Base-by-base conservation (phyloP, 2,113 vertebrate species). In the Elgaria multicarinata region DNA sequence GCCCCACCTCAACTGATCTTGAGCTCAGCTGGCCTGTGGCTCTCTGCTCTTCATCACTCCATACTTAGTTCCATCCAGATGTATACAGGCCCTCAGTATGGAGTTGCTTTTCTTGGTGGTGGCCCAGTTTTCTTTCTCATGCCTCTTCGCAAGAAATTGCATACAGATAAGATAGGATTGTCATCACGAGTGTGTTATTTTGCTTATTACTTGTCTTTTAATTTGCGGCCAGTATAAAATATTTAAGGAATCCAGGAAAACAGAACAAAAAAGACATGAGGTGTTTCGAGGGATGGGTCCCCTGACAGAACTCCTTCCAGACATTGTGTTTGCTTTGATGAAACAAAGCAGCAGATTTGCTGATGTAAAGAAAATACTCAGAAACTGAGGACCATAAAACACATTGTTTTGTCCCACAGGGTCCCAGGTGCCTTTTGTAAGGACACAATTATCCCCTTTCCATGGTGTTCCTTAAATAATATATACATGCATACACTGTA, bases 401-500 rank as follows among this genome's bases (percentile, higher is more conserved):
- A 90, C 79, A 0, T 44, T 36, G 85, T 71, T 92, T 92, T 42
- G 83, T 87, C 91, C 91, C 89, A 2, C 0, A 62, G 66, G 83
- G 78, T 78, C 78, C 74, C 86, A 88, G n/a, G 3, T 67, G 86
- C 78, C 88, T 92, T 85, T 91, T 93, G 87, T 72, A 89, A n/a
- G 67, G 91, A 46, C 0, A 0, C 0, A 1, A 77, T 92, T 64
- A 6, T 76, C 44, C 0, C 36, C 91, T 83, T 8, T 5, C 55
- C 26, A 0, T 71, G 58, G 71, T 84, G 85, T 82, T 58, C 64
- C 89, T 75, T 94, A 87, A 95, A 94, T 93, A 67, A 92, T 89
- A 36, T 26, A 93, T 88, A 53, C n/a, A n/a, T 5, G 53, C 39
- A 83, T 75, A 0, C 4, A 16, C 20, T 20, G 0, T 42, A 75